phyloP scores from a whole-genome alignment of 2,888 invertebrate genomes.

The Parnassius mnemosyne region DNA sequence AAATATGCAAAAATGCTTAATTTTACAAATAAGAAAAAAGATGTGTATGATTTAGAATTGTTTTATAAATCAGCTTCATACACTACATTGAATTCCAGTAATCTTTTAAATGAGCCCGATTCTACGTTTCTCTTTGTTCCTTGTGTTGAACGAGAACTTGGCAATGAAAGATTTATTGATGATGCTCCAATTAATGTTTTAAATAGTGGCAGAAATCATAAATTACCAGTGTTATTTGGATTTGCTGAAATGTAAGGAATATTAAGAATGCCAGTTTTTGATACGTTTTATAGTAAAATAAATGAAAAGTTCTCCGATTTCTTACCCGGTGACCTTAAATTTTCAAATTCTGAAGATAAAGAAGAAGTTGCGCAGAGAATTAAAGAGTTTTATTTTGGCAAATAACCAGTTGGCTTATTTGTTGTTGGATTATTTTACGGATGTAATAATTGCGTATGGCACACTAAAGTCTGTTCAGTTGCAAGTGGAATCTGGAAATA shows the following conservation, averaged over 20 bases:
- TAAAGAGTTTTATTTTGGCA: slow-evolving; percentile 40
- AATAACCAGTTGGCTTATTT: slow-evolving; percentile 25
- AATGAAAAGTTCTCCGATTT: slow-evolving; percentile 51
- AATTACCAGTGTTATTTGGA: slow-evolving; percentile 49
- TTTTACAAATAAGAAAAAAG: slow-evolving; percentile 39
- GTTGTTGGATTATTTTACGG: too few species aligned
- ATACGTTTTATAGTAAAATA: slow-evolving; percentile 43
- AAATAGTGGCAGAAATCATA: slow-evolving; percentile 20
- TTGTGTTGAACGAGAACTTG: slow-evolving; percentile 43
- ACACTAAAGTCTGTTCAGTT: too few species aligned
- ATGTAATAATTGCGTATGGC: too few species aligned
- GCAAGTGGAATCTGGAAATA: too few species aligned
- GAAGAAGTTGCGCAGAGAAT: slow-evolving; percentile 39
- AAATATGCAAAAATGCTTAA: slow-evolving; percentile 42
- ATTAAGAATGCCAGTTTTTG: slow-evolving; percentile 33
- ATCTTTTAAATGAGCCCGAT: slow-evolving; percentile 30
- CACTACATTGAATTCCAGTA: slow-evolving; percentile 36
- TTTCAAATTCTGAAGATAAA: slow-evolving; percentile 41
- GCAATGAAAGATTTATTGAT: slow-evolving; percentile 42
- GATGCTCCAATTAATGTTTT: slow-evolving; percentile 43
- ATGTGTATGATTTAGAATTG: slow-evolving; percentile 40
- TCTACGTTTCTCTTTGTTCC: slow-evolving; percentile 37
- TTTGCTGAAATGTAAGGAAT: slow-evolving; percentile 49
- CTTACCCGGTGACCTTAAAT: slow-evolving; percentile 49
- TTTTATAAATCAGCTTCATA: slow-evolving; percentile 48